Evolutionary conservation across 2,888 invertebrate genomes (phyloP), one percentile per base, ranked within the genome.

Genomic region (Stenoptilia bipunctidactyla): DNA sequence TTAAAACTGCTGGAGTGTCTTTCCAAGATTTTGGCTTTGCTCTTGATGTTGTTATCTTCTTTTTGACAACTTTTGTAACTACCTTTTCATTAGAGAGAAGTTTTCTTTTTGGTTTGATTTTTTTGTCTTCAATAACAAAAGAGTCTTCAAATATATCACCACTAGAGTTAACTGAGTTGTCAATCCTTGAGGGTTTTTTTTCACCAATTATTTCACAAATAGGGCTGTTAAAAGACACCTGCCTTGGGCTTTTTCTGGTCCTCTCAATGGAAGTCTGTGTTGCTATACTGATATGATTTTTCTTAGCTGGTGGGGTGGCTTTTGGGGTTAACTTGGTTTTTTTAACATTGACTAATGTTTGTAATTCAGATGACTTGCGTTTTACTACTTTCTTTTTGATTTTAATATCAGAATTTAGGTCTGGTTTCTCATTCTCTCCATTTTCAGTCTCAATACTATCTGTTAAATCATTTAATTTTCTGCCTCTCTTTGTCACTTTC

Each of bases 121-220:
- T 79, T 27, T 67, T 73, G 25, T 67, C 68, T 37, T 73, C 66
- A 2, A 72, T 58, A 1, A 53, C 61, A 27, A 72, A 72, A 0
- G 85, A 79, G 45, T 85, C 83, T 0, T 83, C 84, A 33, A 85
- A 83, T 2, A 84, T 71, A 40, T 85, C 85, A 0, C 59, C 66
- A 38, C 84, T 83, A 0, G 75, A 66, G 42, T 80, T 66, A 0
- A 58, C 55, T 0, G 61, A 63, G 40, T 52, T 55, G 3, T 47
- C 47, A 1, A 42, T 37, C 42, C 51, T 51, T 8, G 49, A 39
- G 8, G 48, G 47, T 51, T 55, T 56, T 34, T 55, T 53, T 1
- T 62, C 65, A 0, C 62, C 69, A 1, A 79, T 66, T 10, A 75
- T 46, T 45, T 67, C 70, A 36, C 64, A 62, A 14, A 77, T 64